phyloP scores from a whole-genome alignment of 2,888 invertebrate genomes.

The Sturmia bella region DNA sequence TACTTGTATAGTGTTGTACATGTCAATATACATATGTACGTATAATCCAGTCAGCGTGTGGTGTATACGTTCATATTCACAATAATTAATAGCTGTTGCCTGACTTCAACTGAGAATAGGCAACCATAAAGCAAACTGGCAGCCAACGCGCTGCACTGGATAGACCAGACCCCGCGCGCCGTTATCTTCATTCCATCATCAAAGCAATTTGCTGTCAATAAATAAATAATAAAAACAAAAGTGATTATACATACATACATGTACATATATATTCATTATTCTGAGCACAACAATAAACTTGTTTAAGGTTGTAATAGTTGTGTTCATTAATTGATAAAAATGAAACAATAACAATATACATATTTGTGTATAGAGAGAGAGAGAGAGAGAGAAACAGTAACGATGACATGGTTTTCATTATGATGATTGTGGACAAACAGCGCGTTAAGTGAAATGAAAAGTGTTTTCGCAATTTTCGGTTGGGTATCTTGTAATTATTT shows the following conservation, averaged over 20 bases:
- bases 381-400: conserved; percentile 4
- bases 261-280: conserved; percentile 22
- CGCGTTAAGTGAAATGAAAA: conserved; percentile 25
- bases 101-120: conserved; percentile 41
- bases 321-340: conserved; percentile 53
- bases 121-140: conserved; percentile 7
- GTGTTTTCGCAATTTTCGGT: conserved; percentile 1
- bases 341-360: background rate
- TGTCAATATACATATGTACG: no score
- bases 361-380: no score
- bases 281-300: conserved; percentile 17
- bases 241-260: background rate
- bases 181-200: background rate
- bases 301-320: conserved; percentile 46
- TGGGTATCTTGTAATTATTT: no score
- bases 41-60: conserved; percentile 29
- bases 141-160: conserved; percentile 3
- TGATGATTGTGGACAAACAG: conserved; percentile 12
- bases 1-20: background rate
- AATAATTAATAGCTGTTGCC: conserved; percentile 38
- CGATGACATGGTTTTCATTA: conserved; percentile 3
- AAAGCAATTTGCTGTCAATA: background rate
- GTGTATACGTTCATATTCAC: conserved; percentile 7
- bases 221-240: no score
- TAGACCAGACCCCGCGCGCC: background rate